phyloP scores from a whole-genome alignment of 2,888 invertebrate genomes.

The Adelphocoris suturalis region DNA sequence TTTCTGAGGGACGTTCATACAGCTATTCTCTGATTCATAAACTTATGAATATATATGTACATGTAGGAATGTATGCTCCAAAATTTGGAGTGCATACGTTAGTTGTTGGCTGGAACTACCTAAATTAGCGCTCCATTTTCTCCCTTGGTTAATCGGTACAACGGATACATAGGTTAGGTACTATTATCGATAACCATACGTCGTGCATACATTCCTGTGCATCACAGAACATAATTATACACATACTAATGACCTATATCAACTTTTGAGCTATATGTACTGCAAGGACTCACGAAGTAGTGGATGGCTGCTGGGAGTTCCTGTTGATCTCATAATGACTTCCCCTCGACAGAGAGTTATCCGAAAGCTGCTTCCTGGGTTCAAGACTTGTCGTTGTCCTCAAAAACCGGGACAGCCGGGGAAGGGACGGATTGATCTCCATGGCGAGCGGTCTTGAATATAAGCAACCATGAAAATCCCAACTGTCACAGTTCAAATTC shows the following conservation, averaged over 20 bases:
- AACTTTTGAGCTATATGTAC: neutral
- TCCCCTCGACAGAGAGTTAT: slow-evolving; percentile 40
- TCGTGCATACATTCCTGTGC: neutral
- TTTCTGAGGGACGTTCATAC: too few relatives aligned
- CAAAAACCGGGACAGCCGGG: slow-evolving; percentile 84
- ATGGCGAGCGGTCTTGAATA: slow-evolving; percentile 2
- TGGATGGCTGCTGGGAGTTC: slow-evolving; percentile 14
- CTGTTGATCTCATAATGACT: slow-evolving; percentile 59
- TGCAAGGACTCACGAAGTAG: slow-evolving; percentile 40
- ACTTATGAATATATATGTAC: too few relatives aligned
- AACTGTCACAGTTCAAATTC: neutral
- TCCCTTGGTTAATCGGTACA: too few relatives aligned
- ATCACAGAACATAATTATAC: neutral
- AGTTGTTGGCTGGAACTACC: too few relatives aligned
- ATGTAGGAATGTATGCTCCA: too few relatives aligned
- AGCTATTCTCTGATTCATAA: too few relatives aligned
- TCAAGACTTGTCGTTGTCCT: slow-evolving; percentile 83
- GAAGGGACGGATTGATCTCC: slow-evolving; percentile 78
- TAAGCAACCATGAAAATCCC: neutral
- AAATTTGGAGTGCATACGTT: too few relatives aligned
- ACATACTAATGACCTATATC: neutral
- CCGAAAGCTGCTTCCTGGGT: slow-evolving; percentile 75
- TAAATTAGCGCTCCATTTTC: too few relatives aligned
- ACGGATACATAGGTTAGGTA: too few relatives aligned
- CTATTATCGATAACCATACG: too few relatives aligned